Base-by-base conservation (phyloP, 2,797 vertebrate genomes). In the Triplophysa bombifrons region DNA sequence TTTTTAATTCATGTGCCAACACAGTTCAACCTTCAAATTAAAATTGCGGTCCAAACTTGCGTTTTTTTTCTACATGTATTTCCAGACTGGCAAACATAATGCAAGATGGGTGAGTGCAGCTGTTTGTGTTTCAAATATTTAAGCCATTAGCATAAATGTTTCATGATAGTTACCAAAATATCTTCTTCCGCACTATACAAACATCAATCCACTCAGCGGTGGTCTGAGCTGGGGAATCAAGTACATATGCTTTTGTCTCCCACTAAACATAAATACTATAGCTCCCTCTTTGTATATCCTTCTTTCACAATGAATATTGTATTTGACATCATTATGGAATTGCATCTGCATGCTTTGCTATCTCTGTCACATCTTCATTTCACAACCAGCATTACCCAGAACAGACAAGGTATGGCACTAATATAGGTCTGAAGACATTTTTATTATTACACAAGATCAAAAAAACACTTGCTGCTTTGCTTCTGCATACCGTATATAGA, bases 61-160 rank as follows among this genome's bases (percentile, higher is more conserved):
- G 25, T 3, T 64, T 17, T n/a, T n/a, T 25, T 41, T 76, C 20
- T 25, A 16, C 34, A 27, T 8, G 11, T 0, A 0, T 44, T 66
- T 55, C 50, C 20, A 75, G 48, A 5, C 46, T 3, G 13, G 46
- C 14, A 19, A 66, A 75, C 38, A n/a, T 56, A 48, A 76, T 68
- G 51, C 22, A 13, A 34, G 27, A 16, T 61, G 60, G 17, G 56
- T 12, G 17, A n/a, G 3, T 25, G 74, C 50, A 27, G 63, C 34
- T 67, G 63, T 76, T 56, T 67, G 20, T 12, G 0, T 76, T 76
- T 56, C 12, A 58, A 17, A 48, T n/a, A 30, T 60, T 20, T 58
- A 48, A 48, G 12, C 22, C 53, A 72, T 79, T 80, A 67, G 55
- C 50, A 63, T 76, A 38, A 76, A 80, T 67, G 14, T 53, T 72